Conservation (phyloP, 2,888 invertebrate genomes). For the Sturmia bella region DNA sequence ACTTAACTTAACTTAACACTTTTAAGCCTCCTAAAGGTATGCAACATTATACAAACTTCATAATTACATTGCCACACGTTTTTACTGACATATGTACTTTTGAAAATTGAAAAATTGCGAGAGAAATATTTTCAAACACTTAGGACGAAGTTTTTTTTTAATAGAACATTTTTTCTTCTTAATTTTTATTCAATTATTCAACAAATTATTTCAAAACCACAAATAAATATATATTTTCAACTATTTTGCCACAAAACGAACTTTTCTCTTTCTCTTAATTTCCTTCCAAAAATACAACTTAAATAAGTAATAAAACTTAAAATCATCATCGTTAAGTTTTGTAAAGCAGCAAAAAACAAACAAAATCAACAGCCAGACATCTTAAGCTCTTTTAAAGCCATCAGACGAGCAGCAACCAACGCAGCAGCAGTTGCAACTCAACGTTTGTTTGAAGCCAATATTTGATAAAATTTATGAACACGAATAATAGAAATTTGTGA, state of each 20-base stretch:
- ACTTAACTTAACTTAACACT: no score
- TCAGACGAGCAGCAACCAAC: conserved; percentile 27
- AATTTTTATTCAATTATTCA: no score
- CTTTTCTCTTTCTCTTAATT: conserved; percentile 22
- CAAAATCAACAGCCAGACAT: conserved; percentile 58
- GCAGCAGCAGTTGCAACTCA: conserved; percentile 30
- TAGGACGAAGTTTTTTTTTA: no score
- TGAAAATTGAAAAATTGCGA: no score
- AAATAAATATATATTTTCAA: conserved; percentile 7
- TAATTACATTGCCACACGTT: no score
- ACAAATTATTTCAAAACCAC: conserved; percentile 11
- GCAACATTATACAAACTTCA: no score
- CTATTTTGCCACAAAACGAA: conserved; percentile 32
- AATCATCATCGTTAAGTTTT: conserved; percentile 65
- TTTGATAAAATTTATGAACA: conserved; percentile 78
- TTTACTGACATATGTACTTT: no score
- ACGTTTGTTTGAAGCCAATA: conserved; percentile 59
- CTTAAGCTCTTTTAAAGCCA: conserved; percentile 68
- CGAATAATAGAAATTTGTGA: conserved; percentile 72
- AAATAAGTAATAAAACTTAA: conserved; percentile 56
- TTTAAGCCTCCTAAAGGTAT: no score
- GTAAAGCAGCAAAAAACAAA: not conserved
- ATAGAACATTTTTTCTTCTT: no score
- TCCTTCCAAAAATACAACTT: conserved; percentile 11
- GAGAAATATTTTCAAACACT: no score